Evolutionary conservation across 1,140 invertebrate species (phyloP), one percentile per base, ranked within the genome.

Genomic region (Mya arenaria): DNA sequence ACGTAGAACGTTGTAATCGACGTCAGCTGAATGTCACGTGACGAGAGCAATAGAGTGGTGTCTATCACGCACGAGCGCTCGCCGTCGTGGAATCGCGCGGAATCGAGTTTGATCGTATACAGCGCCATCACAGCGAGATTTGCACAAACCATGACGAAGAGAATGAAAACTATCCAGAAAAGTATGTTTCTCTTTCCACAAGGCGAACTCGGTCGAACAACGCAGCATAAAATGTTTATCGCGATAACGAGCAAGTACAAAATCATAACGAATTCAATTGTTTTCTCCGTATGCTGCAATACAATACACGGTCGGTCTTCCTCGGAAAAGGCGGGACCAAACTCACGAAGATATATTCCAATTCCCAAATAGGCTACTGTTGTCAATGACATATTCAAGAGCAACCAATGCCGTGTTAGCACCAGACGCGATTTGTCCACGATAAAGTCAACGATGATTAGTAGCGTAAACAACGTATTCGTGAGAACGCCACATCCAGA

Each of bases 71-170:
- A 80, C 4, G 36, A 28, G 3, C 32, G 52, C 5, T 6, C 25
- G 37, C 60, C 17, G 17, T 56, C 66, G 17, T 28, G n/a, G n/a
- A 34, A 34, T n/a, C n/a, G n/a, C n/a, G n/a, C n/a, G n/a, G n/a
- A n/a, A 23, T 66, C 60, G 19, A 78, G 17, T 23, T 44, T 25
- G 65, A 80, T 80, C 23, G 77, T 80, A n/a, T 56, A 80, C 0
- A 80, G 52, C 13, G 44, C 65, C 19, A 80, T 36, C 6, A 80
- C 37, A 4, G 62, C 56, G 25, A 80, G 44, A 56, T 80, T 80
- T 17, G 62, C 77, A 58, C 65, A 60, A n/a, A 80, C 66, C 77
- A 80, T 69, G n/a, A 80, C 60, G 52, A 80, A 80, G 17, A 80
- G 30, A 5, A 80, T 62, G 10, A 80, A 44, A n/a, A 69, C 23